Evolutionary conservation across 2,888 invertebrate species (phyloP), one percentile per base, ranked within the genome.

Genomic region (Agriopis leucophaearia): DNA sequence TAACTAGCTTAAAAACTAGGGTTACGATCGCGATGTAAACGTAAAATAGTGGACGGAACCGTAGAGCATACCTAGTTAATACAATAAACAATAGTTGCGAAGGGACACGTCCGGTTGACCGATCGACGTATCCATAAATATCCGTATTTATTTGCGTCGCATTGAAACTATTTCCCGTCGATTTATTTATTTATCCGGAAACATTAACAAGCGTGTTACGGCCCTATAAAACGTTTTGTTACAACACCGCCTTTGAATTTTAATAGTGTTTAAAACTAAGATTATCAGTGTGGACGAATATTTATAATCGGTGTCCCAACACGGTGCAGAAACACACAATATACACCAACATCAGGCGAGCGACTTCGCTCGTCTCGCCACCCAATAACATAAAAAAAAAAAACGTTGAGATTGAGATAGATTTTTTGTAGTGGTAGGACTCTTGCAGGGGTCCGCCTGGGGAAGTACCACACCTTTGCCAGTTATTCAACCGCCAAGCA

Each of bases 211-310:
- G 58, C 47, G 54, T 13, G 60, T 66, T 66, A 69, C 62, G 6
- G 27, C 65, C 50, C 55, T 55, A 64, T 68, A 68, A 68, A 68
- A 48, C 64, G 68, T 68, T 67, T 62, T 59, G 68, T 64, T 58
- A 62, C 66, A 56, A 59, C 55, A 13, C 67, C 40, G 63, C 42
- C 68, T 64, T 55, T 59, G 63, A 51, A 35, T 51, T 64, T 61
- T 61, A 57, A 66, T 62, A 45, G 66, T 61, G 51, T 66, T 66
- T 60, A 35, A 56, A 66, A 60, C 59, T 48, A 36, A 59, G 45
- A 58, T 44, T 42, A 44, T 58, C 44, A 48, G 63, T 55, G 40
- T 47, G 60, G 18, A 51, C n/a, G 16, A 45, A 6, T n/a, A 15
- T 57, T 55, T 57, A 57, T 35, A n/a, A n/a, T n/a, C n/a, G 35